Evolutionary conservation across 2,797 vertebrate genomes (phyloP), one percentile per base, ranked within the genome.

Genomic region (Philypnodon macrostomus): DNA sequence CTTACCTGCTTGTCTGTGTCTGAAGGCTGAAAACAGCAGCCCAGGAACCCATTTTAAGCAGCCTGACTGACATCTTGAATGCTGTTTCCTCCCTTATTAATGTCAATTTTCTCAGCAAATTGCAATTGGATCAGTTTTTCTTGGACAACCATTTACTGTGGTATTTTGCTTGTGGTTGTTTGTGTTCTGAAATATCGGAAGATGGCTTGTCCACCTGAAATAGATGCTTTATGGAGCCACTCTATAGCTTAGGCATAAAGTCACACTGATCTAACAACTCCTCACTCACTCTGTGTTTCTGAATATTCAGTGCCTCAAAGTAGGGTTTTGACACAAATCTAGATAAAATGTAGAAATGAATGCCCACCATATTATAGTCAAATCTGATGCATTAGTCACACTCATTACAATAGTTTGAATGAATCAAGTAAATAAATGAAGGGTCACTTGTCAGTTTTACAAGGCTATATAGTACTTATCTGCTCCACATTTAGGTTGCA

Each of bases 121-220:
- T 87, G 87, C 84, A 84, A 88, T 87, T 32, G 86, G 84, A 89
- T 89, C 85, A 75, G 87, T 88, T 88, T 90, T 86, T 87, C 84
- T 88, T 88, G 87, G 87, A 88, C 78, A 21, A 58, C 62, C 17
- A 63, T 75, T 30, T 77, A 65, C 36, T 30, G 63, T 47, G 73
- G 72, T 87, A 85, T 88, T 89, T 88, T 89, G n/a, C 87, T 80
- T 48, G 68, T 86, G 70, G 80, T 80, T 76, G 85, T 82, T 83
- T 56, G 65, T 85, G 75, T 85, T 87, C 73, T 83, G 75, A 82
- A 84, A 74, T 75, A 74, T 36, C 66, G 79, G 77, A 60, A 70
- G n/a, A n/a, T n/a, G 60, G 78, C 76, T 81, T 85, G 81, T 86
- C 76, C 75, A 84, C 78, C 84, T 79, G 80, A 87, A 76, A 36